Percentiles rank a stretch among this genome's conserved stretches.
Conservation (phyloP, 2,113 vertebrate species). For the Cervus canadensis region DNA sequence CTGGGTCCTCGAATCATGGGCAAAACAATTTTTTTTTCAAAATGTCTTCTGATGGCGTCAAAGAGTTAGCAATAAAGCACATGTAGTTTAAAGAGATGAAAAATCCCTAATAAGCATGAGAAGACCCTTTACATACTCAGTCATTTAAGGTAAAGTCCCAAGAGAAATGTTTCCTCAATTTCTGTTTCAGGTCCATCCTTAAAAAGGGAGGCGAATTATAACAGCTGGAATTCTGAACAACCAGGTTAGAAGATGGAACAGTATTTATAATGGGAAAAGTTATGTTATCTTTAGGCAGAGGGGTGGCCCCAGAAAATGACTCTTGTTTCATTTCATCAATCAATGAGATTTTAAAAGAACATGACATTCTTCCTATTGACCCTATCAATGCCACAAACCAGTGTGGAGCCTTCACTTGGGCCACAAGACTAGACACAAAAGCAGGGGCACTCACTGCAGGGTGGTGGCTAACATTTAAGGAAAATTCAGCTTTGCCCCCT, state of each 20-base stretch:
- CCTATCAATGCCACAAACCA: no score
- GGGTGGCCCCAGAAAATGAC: no score
- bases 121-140: not conserved
- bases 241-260: not conserved
- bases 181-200: not conserved
- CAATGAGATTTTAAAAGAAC: no score
- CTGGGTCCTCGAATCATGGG: not conserved
- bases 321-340: no score
- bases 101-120: not conserved
- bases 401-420: no score
- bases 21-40: not conserved
- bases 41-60: not conserved
- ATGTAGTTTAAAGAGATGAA: not conserved
- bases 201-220: not conserved
- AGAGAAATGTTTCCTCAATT: not conserved
- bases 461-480: no score
- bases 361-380: no score
- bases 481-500: not conserved
- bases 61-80: constrained; percentile 5
- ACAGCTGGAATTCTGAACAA: not conserved
- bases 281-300: not conserved
- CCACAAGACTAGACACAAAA: no score
- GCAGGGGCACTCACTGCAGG: no score
- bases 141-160: not conserved
- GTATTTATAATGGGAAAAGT: not conserved